These are phyloP conservation scores for Cephus pygmeus DNA, from an alignment of 2,888 invertebrate genomes.

Conservation along the genomic window DNA sequence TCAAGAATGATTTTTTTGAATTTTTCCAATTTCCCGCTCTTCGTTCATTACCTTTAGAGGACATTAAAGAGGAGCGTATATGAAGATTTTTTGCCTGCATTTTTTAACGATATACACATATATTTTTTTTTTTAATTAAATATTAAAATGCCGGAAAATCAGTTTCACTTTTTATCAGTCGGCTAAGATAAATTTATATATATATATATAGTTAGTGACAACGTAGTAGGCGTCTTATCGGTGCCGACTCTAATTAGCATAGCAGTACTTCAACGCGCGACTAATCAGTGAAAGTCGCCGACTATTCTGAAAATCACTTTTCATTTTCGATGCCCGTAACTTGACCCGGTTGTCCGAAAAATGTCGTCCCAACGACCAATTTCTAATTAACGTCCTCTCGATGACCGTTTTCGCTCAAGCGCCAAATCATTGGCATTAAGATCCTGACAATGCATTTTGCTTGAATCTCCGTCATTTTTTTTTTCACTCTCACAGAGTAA, in stretches of 20 bases:
- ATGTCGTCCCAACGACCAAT: neutral
- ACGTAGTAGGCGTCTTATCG: neutral
- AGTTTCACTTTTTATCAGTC: neutral
- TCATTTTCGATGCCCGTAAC: neutral
- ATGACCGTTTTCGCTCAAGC: neutral
- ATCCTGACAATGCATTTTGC: constrained; percentile 1
- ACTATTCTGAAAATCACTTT: constrained; percentile 1
- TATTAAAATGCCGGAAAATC: neutral
- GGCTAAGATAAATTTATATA: neutral
- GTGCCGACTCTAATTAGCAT: neutral
- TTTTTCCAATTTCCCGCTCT: neutral
- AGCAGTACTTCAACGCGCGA: constrained; percentile 26
- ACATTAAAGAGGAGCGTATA: neutral
- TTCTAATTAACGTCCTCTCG: neutral
- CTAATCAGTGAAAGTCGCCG: constrained; percentile 49
- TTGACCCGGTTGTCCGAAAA: neutral
- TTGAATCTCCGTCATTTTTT: neutral
- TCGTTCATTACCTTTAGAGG: neutral
- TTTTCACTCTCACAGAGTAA: constrained; percentile 18
- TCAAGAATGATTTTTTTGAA: neutral
- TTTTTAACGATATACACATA: neutral
- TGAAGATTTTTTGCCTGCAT: neutral
- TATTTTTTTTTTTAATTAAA: neutral
- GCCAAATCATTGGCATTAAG: neutral
- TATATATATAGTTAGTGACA: neutral